Conservation (phyloP, 1,140 invertebrate species). For the Antheraea mylitta region DNA sequence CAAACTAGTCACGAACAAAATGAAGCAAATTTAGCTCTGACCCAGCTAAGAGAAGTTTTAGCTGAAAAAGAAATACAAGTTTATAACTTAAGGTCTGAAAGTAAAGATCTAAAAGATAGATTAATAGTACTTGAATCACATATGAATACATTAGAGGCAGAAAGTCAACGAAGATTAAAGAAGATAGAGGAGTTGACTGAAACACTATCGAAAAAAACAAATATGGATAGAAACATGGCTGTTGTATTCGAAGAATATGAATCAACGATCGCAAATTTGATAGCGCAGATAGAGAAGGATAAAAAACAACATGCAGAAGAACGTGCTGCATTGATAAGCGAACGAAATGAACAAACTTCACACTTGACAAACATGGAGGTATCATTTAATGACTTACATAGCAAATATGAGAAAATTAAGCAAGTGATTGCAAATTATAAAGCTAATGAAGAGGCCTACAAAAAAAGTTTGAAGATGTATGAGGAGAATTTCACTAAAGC, state of each 20-base stretch:
- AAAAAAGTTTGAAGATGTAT: slow-evolving; percentile 61
- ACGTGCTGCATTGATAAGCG: slow-evolving; percentile 61
- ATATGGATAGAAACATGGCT: slow-evolving; percentile 73
- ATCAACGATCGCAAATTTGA: slow-evolving; percentile 82
- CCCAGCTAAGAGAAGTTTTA: slow-evolving; percentile 59
- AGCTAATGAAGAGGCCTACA: slow-evolving; percentile 66
- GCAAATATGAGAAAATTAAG: slow-evolving; percentile 77
- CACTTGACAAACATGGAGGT: slow-evolving; percentile 87
- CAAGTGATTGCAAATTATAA: slow-evolving; percentile 69
- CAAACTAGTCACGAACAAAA: slow-evolving; percentile 38
- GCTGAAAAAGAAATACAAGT: slow-evolving; percentile 69
- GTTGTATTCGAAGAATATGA: slow-evolving; percentile 84
- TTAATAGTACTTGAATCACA: slow-evolving; percentile 55
- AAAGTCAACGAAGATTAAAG: slow-evolving; percentile 49
- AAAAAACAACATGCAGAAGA: slow-evolving; percentile 71
- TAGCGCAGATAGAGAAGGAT: slow-evolving; percentile 81
- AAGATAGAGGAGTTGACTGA: slow-evolving; percentile 62
- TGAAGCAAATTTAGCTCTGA: slow-evolving; percentile 55
- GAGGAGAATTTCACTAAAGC: slow-evolving; percentile 69
- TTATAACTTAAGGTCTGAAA: slow-evolving; percentile 57
- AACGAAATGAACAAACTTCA: slow-evolving; percentile 84
- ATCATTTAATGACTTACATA: slow-evolving; percentile 89
- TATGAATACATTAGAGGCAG: slow-evolving; percentile 51
- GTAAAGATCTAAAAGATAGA: slow-evolving; percentile 61
- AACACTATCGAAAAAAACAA: slow-evolving; percentile 52